These are phyloP conservation scores for Tachina grossa DNA, from an alignment of 2,888 invertebrate genomes.

Conservation along the genomic window DNA sequence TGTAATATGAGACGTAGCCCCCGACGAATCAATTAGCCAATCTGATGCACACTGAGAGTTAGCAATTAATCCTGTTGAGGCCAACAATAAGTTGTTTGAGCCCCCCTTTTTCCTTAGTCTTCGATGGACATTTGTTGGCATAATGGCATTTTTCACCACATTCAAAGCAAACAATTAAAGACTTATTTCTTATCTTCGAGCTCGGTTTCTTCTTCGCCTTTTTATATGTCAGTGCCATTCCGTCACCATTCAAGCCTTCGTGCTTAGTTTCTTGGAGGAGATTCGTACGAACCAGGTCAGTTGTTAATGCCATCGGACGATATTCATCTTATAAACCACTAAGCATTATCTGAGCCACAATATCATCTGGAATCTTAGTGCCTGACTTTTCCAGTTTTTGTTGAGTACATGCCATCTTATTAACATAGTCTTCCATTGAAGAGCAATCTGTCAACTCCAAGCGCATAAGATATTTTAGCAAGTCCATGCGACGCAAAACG, in stretches of 20 bases:
- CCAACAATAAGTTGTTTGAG: neutral
- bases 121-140: constrained; percentile 54
- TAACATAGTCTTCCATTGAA: no score
- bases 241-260: constrained; percentile 13
- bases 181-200: constrained; percentile 31
- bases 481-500: constrained; percentile 64
- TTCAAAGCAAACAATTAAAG: constrained; percentile 35
- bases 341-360: no score
- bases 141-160: constrained; percentile 56
- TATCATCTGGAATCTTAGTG: constrained; percentile 21
- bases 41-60: constrained; percentile 40
- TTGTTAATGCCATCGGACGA: constrained; percentile 6
- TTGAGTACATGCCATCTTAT: no score
- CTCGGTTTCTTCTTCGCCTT: constrained; percentile 14
- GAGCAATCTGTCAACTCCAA: neutral
- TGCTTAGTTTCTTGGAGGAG: neutral
- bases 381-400: constrained; percentile 1
- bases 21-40: constrained; percentile 56
- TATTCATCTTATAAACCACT: neutral
- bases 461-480: constrained; percentile 59
- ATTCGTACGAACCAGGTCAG: constrained; percentile 25
- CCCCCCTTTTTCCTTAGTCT: neutral
- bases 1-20: constrained; percentile 61
- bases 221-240: constrained; percentile 9
- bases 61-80: constrained; percentile 53